Evolutionary conservation across 2,888 invertebrate genomes (phyloP).

Genomic region (Piscicola geometra): DNA sequence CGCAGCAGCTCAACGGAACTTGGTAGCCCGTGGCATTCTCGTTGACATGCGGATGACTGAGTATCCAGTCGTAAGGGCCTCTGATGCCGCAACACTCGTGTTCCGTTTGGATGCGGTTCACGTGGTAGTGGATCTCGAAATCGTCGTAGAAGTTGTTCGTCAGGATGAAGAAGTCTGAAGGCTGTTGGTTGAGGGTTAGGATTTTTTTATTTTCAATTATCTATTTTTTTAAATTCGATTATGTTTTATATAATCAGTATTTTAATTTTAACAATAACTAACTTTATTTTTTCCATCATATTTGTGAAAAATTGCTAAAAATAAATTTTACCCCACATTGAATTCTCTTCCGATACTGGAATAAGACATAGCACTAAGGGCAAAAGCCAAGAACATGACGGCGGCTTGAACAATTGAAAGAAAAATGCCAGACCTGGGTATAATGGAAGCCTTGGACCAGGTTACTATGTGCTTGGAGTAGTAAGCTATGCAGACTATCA

Average conservation of each 20-base stretch:
- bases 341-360: background rate
- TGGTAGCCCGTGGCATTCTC: background rate
- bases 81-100: slow-evolving; percentile 21
- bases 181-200: background rate
- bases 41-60: background rate
- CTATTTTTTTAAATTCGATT: background rate
- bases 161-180: background rate
- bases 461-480: background rate
- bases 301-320: too few species aligned
- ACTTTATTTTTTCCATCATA: too few species aligned
- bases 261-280: too few species aligned
- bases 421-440: background rate
- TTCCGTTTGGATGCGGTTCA: slow-evolving; percentile 13
- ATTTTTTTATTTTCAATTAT: background rate
- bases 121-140: background rate
- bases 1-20: background rate
- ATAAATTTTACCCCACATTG: too few species aligned
- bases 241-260: background rate
- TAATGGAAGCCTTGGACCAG: background rate
- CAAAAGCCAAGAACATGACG: background rate
- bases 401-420: background rate
- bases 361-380: background rate
- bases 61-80: slow-evolving; percentile 17
- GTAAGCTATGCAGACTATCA: background rate
- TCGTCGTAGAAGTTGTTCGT: background rate